Evolutionary conservation across 2,888 invertebrate genomes (phyloP), one percentile per base, ranked within the genome.

Genomic region (Pristionchus mayeri): DNA sequence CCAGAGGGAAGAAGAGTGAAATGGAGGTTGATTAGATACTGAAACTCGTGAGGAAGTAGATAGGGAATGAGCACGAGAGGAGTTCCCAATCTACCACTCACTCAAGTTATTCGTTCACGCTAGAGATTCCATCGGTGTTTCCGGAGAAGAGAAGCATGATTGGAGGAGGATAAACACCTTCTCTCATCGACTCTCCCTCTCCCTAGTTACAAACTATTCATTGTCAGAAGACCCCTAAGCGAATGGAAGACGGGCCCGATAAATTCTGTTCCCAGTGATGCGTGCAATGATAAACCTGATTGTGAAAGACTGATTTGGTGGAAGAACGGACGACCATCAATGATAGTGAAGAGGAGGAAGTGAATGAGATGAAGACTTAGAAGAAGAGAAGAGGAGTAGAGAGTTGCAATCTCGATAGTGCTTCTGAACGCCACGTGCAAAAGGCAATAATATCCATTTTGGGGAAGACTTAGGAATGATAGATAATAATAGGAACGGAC

Each of bases 331-430:
- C 40, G 18, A 71, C 40, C 71, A 71, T 71, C 11, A 21, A 16
- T 13, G 44, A 7, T 21, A 18, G 76, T 21, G 16, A 30, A 30
- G 50, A 63, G 40, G 50, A 27, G 76, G 76, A 50, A 76, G 50
- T 76, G 50, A 50, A 50, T 76, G 76, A 27, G 76, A 50, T 21
- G 76, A 76, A 76, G 76, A 50, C 76, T 50, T 76, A 50, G 76
- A 76, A 27, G 30, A 6, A 76, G 76, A 76, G 9, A 50, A 76
- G 50, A 50, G 76, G 50, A 18, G 76, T 30, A 48, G 30, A 27
- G 63, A 30, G 34, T 27, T 18, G n/a, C n/a, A n/a, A n/a, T n/a
- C n/a, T n/a, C n/a, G n/a, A n/a, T n/a, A n/a, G n/a, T 63, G 34
- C 63, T 63, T 63, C 63, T 63, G 34, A 18, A 63, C 30, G 21